A percentile compares a stretch with the other conserved stretches of the same genome.
phyloP scores from a whole-genome alignment of 1,140 invertebrate genomes.

The Thalassaphorura encarpata region DNA sequence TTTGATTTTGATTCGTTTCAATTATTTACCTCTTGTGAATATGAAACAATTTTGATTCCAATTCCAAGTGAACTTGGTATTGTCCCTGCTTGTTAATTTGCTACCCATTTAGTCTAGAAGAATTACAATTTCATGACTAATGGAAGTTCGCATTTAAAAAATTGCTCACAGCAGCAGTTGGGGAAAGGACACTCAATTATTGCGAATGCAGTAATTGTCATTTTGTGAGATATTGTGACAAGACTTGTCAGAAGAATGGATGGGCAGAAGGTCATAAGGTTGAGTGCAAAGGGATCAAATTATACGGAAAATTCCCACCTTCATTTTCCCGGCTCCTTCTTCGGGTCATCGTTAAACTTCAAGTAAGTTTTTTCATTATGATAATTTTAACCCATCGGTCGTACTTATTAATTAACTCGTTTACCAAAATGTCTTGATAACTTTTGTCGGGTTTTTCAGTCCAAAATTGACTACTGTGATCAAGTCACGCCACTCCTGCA shows the following conservation, averaged over 20 bases:
- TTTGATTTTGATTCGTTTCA: too few relatives aligned
- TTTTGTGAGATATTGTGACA: conserved; percentile 61
- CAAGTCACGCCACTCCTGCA: not conserved
- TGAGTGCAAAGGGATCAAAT: conserved; percentile 61
- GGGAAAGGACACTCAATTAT: too few relatives aligned
- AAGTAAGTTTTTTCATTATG: not conserved
- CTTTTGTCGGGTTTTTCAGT: conserved; percentile 2
- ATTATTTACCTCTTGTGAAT: too few relatives aligned
- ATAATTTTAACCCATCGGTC: not conserved
- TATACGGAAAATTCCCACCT: conserved; percentile 57
- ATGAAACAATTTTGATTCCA: too few relatives aligned
- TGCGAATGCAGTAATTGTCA: conserved; percentile 23
- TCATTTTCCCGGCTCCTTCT: conserved; percentile 56
- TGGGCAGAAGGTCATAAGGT: conserved; percentile 61
- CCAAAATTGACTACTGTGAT: not conserved
- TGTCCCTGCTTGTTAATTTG: too few relatives aligned
- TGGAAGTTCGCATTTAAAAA: too few relatives aligned
- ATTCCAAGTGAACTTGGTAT: too few relatives aligned
- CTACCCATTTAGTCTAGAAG: too few relatives aligned
- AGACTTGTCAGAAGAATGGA: conserved; percentile 57
- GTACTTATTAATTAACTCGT: not conserved
- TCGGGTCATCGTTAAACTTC: conserved; percentile 56
- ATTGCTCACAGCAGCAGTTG: too few relatives aligned
- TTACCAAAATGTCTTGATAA: not conserved
- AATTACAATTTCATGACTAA: too few relatives aligned